Base-by-base conservation (phyloP, 2,888 invertebrate genomes). In the Tigriopus californicus region DNA sequence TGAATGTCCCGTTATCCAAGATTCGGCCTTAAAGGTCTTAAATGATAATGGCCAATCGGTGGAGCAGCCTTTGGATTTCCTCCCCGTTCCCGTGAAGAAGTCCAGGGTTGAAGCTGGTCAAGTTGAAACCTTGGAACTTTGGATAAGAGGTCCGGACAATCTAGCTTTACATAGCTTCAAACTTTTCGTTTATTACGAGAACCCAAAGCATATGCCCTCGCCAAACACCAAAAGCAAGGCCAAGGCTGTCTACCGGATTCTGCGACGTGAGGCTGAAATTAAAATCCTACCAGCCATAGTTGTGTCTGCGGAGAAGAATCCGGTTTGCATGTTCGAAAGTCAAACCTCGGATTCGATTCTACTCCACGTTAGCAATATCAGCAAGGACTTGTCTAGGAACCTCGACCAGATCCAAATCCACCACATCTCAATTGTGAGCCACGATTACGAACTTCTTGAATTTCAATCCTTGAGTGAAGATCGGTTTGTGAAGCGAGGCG, bases 1-100 rank as follows among this genome's bases (percentile, higher is more conserved):
- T 20, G 56, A 56, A 2, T 56, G 18, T 56, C 56, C 56, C 8
- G 12, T 56, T 1, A 44, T 46, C n/a, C 20, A 18, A 42, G 56
- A 44, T 46, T 10, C 20, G n/a, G 20, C 42, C 24, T 46, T 54
- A 10, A 15, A 15, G 8, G 33, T 33, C 4, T 8, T 33, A 8
- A 33, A 33, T 33, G 33, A 52, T 10, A 52, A 25, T 52, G 52
- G 52, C 15, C 20, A 24, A 10, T 33, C 24, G 15, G 33, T 33
- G 18, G 25, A 15, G 10, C 22, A 52, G 22, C 15, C 15, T n/a
- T n/a, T 52, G 20, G 52, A 52, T 33, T 24, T 25, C 22, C 18
- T 52, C 1, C 52, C 52, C 24, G 22, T 56, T 13, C 56, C 56
- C 13, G 15, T 56, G 20, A 22, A 22, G 2, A 33, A 33, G 8